Evolutionary conservation across 2,797 vertebrate genomes (phyloP).

Genomic region (Kryptolebias ocellatus): DNA sequence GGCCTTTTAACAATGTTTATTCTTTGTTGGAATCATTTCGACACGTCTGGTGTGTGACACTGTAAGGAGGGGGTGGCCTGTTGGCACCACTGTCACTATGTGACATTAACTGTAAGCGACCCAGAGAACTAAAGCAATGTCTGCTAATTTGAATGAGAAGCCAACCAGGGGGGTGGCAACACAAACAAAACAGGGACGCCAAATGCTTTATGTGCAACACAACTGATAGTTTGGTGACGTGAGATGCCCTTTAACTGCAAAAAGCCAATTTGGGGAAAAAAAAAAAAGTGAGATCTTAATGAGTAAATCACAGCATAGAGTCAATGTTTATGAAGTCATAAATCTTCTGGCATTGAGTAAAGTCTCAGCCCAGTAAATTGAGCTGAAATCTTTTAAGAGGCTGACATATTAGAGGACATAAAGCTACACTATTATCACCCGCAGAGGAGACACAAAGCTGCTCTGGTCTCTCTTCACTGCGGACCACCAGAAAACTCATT

Average conservation of each 20-base stretch:
- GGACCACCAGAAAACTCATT: slow-evolving; percentile 32
- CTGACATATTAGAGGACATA: slow-evolving; percentile 14
- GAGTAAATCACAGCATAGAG: slow-evolving; percentile 18
- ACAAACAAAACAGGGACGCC: slow-evolving; percentile 28
- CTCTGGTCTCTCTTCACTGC: slow-evolving; percentile 22
- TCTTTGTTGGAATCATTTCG: not conserved
- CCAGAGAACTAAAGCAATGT: slow-evolving; percentile 51
- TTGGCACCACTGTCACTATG: slow-evolving; percentile 22
- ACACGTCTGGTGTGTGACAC: not conserved
- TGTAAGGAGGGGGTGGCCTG: not conserved
- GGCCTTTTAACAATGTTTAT: too few species aligned
- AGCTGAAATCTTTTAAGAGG: slow-evolving; percentile 14
- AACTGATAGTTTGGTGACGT: slow-evolving; percentile 21
- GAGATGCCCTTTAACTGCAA: slow-evolving; percentile 19
- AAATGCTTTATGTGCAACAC: slow-evolving; percentile 40
- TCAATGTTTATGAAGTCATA: slow-evolving; percentile 29
- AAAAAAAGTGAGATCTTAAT: not conserved
- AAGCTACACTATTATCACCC: slow-evolving; percentile 39
- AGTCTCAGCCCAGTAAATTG: slow-evolving; percentile 11
- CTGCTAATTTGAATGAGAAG: slow-evolving; percentile 17
- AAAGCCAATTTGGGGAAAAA: slow-evolving; percentile 19
- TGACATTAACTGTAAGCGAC: slow-evolving; percentile 38
- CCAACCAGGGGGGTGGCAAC: slow-evolving; percentile 3
- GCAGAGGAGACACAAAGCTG: slow-evolving; percentile 15
- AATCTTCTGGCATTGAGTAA: slow-evolving; percentile 25